Evolutionary conservation across 2,888 invertebrate species (phyloP).

Genomic region (Masnerella sp.): DNA sequence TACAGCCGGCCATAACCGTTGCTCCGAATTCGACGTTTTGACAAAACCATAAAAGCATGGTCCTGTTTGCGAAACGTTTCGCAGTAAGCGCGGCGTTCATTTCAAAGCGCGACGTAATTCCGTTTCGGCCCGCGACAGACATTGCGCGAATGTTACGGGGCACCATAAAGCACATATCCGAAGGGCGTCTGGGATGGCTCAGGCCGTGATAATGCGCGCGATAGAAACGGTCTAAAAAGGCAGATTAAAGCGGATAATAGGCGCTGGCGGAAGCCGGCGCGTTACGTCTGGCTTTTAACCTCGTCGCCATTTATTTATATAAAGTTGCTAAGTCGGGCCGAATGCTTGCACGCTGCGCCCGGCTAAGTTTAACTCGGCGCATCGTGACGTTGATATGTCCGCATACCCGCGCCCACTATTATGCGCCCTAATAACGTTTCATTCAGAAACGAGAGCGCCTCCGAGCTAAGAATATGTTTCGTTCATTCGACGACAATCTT

Average conservation of each 20-base stretch:
- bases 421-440: constrained; percentile 55
- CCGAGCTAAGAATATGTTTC: constrained; percentile 54
- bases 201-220: constrained; percentile 56
- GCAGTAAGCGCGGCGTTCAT: no score
- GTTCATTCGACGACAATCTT: constrained; percentile 56
- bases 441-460: constrained; percentile 45
- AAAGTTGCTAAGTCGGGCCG: constrained; percentile 51
- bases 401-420: constrained; percentile 58
- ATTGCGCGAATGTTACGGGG: constrained; percentile 66
- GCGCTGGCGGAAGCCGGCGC: constrained; percentile 31
- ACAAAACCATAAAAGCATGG: no score
- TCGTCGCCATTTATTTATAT: constrained; percentile 60
- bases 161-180: constrained; percentile 68
- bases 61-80: no score
- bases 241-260: constrained; percentile 63
- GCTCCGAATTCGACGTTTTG: no score
- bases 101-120: no score
- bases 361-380: constrained; percentile 51
- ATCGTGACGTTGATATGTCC: constrained; percentile 52
- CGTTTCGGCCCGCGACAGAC: no score
- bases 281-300: constrained; percentile 57
- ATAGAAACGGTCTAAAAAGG: constrained; percentile 60
- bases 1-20: no score
- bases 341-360: constrained; percentile 33
- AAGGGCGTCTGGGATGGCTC: constrained; percentile 60